These are phyloP conservation scores for Lysiphlebus fabarum DNA, from an alignment of 1,140 invertebrate species.

Conservation along the genomic window DNA sequence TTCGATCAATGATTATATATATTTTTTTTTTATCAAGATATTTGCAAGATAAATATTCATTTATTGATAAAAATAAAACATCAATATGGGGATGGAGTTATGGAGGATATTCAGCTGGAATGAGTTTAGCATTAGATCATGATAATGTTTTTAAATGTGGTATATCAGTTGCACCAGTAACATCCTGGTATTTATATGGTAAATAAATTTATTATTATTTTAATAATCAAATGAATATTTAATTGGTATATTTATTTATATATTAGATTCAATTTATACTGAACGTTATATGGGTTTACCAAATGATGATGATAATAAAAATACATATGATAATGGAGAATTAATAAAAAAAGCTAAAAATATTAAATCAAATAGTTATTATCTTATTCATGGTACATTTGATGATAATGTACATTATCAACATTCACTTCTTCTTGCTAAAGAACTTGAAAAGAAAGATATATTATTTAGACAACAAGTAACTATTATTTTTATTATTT, in stretches of 20 bases:
- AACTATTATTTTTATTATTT: conserved; percentile 17
- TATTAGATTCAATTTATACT: conserved; percentile 94
- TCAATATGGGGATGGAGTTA: conserved; percentile 95
- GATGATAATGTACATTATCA: conserved; percentile 96
- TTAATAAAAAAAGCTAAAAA: conserved; percentile 70
- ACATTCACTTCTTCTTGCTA: conserved; percentile 85
- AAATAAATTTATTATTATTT: conserved; percentile 32
- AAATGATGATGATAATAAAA: conserved; percentile 66
- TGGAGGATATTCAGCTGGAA: conserved; percentile 82
- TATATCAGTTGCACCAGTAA: conserved; percentile 88
- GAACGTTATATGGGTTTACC: conserved; percentile 91
- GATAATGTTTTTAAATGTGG: conserved; percentile 79
- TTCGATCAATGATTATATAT: no score
- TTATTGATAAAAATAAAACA: conserved; percentile 64
- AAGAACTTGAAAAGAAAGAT: conserved; percentile 74
- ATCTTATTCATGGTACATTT: conserved; percentile 84
- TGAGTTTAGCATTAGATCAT: conserved; percentile 70
- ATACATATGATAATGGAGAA: conserved; percentile 73
- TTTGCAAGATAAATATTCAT: conserved; percentile 56
- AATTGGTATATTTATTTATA: conserved; percentile 35
- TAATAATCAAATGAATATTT: no score
- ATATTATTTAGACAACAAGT: conserved; percentile 88
- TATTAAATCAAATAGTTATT: conserved; percentile 75
- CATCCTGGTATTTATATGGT: conserved; percentile 93
- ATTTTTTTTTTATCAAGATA: conserved; percentile 48